A percentile compares a stretch with the other conserved stretches of the same genome.
phyloP scores from a whole-genome alignment of 2,797 vertebrate genomes.

The Pempheris klunzingeri region DNA sequence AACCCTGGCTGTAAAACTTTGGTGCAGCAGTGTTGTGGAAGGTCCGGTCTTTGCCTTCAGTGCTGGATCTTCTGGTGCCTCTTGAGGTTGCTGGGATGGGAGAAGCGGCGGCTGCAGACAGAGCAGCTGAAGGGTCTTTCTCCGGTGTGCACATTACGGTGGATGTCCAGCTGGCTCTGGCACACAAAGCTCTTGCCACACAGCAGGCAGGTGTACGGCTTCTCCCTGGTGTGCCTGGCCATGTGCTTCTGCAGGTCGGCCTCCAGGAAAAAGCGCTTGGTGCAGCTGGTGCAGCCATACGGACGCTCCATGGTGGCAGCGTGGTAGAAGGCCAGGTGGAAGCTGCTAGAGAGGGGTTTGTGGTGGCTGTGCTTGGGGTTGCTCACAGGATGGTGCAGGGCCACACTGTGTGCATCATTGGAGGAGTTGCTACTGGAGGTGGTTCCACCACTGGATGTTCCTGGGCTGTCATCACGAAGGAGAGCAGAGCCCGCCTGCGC shows the following conservation, averaged over 20 bases:
- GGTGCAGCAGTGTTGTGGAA: background rate
- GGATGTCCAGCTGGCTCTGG: slow-evolving; percentile 76
- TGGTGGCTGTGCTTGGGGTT: background rate
- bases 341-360: slow-evolving; percentile 2
- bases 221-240: slow-evolving; percentile 65
- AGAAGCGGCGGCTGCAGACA: slow-evolving; percentile 66
- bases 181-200: slow-evolving; percentile 78
- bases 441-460: slow-evolving; percentile 5
- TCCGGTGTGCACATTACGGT: slow-evolving; percentile 78
- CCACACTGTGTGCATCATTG: background rate
- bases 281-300: slow-evolving; percentile 68
- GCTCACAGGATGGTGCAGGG: background rate
- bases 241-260: slow-evolving; percentile 70
- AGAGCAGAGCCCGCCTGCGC: background rate
- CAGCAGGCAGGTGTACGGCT: slow-evolving; percentile 59
- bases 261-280: slow-evolving; percentile 70
- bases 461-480: background rate
- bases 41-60: slow-evolving; percentile 8
- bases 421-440: slow-evolving; percentile 25
- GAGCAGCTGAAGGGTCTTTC: slow-evolving; percentile 75
- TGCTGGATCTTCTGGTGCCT: slow-evolving; percentile 76
- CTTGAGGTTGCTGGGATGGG: slow-evolving; percentile 78
- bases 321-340: slow-evolving; percentile 30
- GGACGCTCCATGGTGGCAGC: slow-evolving; percentile 48
- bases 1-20: background rate